Conservation (phyloP, 2,113 vertebrate species). For the human (Homo sapiens) region GRCh38 chr3:79959501-79960000, state of each 20-base stretch:
- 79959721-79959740: neutral
- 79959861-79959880: neutral
- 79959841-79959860: fast-evolving
- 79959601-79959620: conserved; percentile 16
- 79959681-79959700: neutral
- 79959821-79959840: neutral
- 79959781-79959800: neutral
- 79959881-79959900: neutral
- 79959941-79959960: neutral
- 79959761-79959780: neutral
- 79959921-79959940: neutral
- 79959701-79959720: neutral
- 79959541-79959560: neutral
- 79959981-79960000: neutral
- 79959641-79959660: neutral
- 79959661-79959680: neutral
- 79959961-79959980: neutral
- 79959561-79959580: neutral
- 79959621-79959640: neutral
- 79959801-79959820: neutral
- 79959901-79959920: neutral
- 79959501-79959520: neutral
- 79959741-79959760: neutral
- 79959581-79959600: neutral
- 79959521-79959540: conserved; percentile 7